Evolutionary conservation across 2,888 invertebrate genomes (phyloP).

Genomic region (Nesidiocoris tenuis): DNA sequence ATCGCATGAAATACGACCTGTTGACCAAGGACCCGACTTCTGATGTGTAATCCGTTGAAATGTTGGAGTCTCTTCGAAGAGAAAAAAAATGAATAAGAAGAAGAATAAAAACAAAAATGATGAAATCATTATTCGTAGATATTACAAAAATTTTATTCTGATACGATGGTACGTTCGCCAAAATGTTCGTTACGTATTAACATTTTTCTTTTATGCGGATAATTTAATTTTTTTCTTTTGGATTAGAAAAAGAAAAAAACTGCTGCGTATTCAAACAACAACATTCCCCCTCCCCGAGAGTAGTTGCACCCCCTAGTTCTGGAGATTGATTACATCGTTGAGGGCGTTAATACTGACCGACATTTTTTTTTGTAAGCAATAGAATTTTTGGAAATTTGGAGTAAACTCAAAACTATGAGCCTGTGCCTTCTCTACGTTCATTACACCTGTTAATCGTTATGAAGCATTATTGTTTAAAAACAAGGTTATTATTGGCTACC

Average conservation of each 20-base stretch:
- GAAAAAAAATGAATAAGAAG: constrained; percentile 29
- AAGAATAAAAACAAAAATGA: constrained; percentile 37
- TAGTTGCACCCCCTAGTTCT: constrained; percentile 52
- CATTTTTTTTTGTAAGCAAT: not conserved
- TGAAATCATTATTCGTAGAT: constrained; percentile 46
- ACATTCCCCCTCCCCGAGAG: constrained; percentile 35
- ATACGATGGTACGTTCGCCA: constrained; percentile 31
- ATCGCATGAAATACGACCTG: constrained; percentile 37
- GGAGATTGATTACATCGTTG: constrained; percentile 52
- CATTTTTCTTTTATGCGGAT: too few relatives aligned
- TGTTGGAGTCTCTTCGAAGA: constrained; percentile 35
- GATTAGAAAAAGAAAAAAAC: too few relatives aligned
- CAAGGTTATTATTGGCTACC: constrained; percentile 49
- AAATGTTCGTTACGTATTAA: too few relatives aligned
- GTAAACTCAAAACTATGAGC: not conserved
- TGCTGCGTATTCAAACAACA: constrained; percentile 22
- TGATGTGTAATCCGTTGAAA: constrained; percentile 33
- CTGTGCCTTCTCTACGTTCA: constrained; percentile 29
- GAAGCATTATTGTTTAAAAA: constrained; percentile 49
- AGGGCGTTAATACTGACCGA: constrained; percentile 45
- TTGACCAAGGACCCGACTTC: constrained; percentile 41
- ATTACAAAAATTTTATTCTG: constrained; percentile 43
- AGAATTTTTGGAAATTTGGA: constrained; percentile 15
- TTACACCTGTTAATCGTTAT: constrained; percentile 48
- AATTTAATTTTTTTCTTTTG: too few relatives aligned